Conservation (phyloP, 2,888 invertebrate species). For the Cheilosia impressa region DNA sequence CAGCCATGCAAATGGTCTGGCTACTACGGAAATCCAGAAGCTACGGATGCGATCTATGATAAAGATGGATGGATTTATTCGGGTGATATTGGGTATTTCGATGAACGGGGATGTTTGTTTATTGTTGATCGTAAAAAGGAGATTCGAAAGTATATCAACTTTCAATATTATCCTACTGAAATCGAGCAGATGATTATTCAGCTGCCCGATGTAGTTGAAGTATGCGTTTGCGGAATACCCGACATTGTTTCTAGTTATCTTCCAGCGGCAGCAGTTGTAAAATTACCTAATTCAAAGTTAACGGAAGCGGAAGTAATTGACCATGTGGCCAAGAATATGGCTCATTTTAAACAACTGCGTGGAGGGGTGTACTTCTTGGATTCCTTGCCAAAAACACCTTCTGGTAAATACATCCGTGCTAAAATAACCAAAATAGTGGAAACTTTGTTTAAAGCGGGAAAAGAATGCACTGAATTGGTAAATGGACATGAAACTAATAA, state of each 20-base stretch:
- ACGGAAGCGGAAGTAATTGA: constrained; percentile 56
- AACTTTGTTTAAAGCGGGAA: not conserved
- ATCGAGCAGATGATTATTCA: constrained; percentile 74
- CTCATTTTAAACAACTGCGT: constrained; percentile 76
- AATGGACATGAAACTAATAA: not conserved
- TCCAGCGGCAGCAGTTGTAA: constrained; percentile 75
- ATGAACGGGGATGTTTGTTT: constrained; percentile 69
- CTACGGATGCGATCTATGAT: constrained; percentile 62
- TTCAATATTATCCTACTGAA: constrained; percentile 76
- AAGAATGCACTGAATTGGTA: not conserved
- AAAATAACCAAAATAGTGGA: constrained; percentile 67
- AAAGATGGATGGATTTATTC: constrained; percentile 76
- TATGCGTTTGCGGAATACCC: constrained; percentile 76
- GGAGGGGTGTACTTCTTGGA: constrained; percentile 76
- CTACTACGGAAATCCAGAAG: constrained; percentile 68
- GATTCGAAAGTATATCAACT: constrained; percentile 76
- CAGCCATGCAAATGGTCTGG: constrained; percentile 67
- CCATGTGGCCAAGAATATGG: constrained; percentile 70
- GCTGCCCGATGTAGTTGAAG: constrained; percentile 70
- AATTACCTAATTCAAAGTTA: constrained; percentile 42
- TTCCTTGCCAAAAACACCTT: constrained; percentile 74
- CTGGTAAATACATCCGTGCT: constrained; percentile 75
- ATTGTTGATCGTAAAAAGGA: constrained; percentile 77
- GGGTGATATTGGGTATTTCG: constrained; percentile 77
- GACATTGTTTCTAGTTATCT: constrained; percentile 69